Percentiles rank a stretch among this genome's conserved stretches.
Conservation (phyloP, 2,797 vertebrate genomes). For the Merluccius polli region DNA sequence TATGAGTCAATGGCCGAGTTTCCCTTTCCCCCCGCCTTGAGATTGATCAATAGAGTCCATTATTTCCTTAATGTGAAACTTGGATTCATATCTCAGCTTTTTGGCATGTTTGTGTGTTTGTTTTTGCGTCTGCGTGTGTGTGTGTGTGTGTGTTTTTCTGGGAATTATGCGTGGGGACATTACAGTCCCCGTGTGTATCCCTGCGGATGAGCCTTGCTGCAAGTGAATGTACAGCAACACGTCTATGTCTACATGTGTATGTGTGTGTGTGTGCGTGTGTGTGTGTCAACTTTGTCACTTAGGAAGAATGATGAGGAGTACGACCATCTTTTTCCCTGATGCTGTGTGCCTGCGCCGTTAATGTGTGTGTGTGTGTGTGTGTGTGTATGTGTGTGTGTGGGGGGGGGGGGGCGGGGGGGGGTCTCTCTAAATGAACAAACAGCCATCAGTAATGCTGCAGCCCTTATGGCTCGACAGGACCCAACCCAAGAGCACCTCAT, state of each 20-base stretch:
- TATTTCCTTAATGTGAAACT: no score
- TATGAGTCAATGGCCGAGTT: conserved; percentile 29
- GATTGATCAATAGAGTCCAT: conserved; percentile 20
- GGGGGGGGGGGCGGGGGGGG: background rate
- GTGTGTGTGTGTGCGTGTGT: background rate
- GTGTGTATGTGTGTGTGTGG: background rate
- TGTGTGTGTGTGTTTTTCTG: no score
- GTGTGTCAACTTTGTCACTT: conserved; percentile 12
- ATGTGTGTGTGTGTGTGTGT: background rate
- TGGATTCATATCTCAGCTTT: no score
- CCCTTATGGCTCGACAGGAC: conserved; percentile 55
- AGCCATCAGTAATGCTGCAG: conserved; percentile 43
- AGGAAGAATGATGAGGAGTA: conserved; percentile 11
- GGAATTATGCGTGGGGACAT: no score
- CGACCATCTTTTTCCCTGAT: conserved; percentile 25
- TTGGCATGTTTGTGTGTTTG: no score
- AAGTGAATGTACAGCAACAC: no score
- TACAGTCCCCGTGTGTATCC: no score
- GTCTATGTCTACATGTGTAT: background rate
- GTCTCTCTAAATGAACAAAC: conserved; percentile 37
- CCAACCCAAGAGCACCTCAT: conserved; percentile 34
- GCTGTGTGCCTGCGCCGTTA: conserved; percentile 40
- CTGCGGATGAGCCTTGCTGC: no score
- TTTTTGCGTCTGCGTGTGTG: no score
- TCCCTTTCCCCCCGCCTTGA: conserved; percentile 13